Evolutionary conservation across 2,888 invertebrate species (phyloP).

Genomic region (Platycnemis pennipes): DNA sequence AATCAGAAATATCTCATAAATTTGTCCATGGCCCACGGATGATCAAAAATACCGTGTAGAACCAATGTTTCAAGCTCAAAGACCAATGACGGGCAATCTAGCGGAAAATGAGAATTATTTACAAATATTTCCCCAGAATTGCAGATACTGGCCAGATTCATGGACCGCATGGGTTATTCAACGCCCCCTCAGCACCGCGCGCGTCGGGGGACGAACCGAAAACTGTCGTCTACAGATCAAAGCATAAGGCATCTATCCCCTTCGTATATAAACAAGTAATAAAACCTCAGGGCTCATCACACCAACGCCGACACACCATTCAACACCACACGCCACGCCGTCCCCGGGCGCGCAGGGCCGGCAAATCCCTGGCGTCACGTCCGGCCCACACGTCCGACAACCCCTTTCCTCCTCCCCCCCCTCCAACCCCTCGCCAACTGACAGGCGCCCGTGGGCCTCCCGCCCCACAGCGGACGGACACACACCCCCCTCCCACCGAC

Average conservation of each 20-base stretch:
- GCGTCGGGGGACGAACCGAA: neutral
- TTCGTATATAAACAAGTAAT: neutral
- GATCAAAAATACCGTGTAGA: neutral
- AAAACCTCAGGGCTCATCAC: constrained; percentile 9
- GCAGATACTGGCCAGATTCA: neutral
- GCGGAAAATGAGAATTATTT: neutral
- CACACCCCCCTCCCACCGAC: neutral
- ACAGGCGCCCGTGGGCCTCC: neutral
- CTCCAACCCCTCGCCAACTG: neutral
- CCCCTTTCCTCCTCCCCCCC: neutral
- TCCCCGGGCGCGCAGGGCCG: neutral
- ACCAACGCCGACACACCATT: neutral
- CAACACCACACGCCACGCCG: neutral
- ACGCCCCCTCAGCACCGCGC: neutral
- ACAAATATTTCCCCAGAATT: neutral
- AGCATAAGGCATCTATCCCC: neutral
- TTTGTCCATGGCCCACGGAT: too few relatives aligned
- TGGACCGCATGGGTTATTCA: neutral
- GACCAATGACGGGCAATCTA: neutral
- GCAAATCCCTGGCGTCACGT: neutral
- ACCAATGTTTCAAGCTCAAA: neutral
- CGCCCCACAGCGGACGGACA: neutral
- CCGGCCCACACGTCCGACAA: neutral
- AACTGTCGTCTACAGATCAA: neutral
- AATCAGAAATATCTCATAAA: too few relatives aligned